These are phyloP conservation scores for Tenebrosternarchus preto DNA, from an alignment of 2,113 vertebrate species.

Conservation along the genomic window DNA sequence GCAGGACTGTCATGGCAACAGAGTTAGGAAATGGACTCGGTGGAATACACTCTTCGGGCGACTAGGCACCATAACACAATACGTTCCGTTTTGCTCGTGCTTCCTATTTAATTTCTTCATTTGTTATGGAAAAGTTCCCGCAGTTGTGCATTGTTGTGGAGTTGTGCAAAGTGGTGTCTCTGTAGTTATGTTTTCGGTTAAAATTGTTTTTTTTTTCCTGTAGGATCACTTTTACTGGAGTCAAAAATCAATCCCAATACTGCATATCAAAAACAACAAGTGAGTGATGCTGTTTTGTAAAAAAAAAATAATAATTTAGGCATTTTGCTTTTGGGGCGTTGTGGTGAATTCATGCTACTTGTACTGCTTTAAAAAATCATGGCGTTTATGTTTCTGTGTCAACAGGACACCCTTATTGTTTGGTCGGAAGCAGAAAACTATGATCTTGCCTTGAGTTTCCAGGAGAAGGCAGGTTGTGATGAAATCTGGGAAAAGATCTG, in stretches of 20 bases:
- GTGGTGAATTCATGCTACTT: background rate
- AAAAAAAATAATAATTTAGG: too few species aligned
- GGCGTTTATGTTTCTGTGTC: constrained; percentile 35
- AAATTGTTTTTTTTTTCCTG: constrained; percentile 45
- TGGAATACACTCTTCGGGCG: background rate
- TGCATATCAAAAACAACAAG: constrained; percentile 99
- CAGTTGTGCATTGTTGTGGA: background rate
- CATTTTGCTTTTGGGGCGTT: background rate
- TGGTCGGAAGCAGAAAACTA: constrained; percentile 99
- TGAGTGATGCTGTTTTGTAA: too few species aligned
- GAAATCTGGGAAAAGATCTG: constrained; percentile 99
- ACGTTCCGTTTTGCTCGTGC: too few species aligned
- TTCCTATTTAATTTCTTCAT: too few species aligned
- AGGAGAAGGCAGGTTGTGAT: constrained; percentile 98
- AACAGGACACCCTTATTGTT: constrained; percentile 95
- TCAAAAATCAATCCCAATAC: constrained; percentile 98
- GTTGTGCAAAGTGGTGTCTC: background rate
- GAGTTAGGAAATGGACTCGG: background rate
- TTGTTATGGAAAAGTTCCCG: background rate
- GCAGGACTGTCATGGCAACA: background rate
- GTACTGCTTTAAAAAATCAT: background rate
- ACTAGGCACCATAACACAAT: too few species aligned
- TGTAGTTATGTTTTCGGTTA: too few species aligned
- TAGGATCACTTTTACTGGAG: constrained; percentile 94
- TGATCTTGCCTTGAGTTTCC: constrained; percentile 97